These are phyloP conservation scores for Thaleichthys pacificus DNA, from an alignment of 2,797 vertebrate species.

Conservation along the genomic window DNA sequence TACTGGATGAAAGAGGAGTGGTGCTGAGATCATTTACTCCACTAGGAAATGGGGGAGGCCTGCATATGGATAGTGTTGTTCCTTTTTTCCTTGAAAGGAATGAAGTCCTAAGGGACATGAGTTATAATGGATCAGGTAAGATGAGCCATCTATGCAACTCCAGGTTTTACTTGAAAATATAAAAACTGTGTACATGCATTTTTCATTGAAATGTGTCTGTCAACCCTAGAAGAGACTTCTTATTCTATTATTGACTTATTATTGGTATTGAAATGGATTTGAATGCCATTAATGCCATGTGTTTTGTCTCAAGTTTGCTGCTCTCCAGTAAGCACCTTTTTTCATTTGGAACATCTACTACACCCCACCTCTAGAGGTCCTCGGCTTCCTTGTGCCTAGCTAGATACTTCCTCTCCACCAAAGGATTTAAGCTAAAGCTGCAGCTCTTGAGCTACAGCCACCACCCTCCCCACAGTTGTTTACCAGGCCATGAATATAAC, in stretches of 20 bases:
- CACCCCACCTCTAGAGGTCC: neutral
- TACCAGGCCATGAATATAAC: no score
- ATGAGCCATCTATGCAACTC: neutral
- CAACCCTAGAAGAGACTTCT: neutral
- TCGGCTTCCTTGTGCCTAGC: neutral
- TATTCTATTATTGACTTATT: no score
- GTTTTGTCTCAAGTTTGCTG: neutral
- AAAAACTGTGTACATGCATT: neutral
- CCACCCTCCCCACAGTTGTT: no score
- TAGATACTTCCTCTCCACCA: no score
- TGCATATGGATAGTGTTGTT: neutral
- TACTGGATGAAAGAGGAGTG: constrained; percentile 2
- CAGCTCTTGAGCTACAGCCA: no score
- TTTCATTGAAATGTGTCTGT: neutral
- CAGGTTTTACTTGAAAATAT: neutral
- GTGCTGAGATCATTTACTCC: neutral
- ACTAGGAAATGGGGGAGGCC: neutral
- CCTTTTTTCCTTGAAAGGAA: neutral
- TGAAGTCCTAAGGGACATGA: neutral
- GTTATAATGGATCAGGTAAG: constrained; percentile 1
- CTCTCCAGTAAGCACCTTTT: neutral
- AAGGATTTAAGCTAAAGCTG: no score
- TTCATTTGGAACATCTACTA: neutral
- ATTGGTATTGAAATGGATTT: neutral
- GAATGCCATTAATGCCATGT: neutral